Conservation (phyloP, 1,140 invertebrate genomes). For the Mylabris phalerata region DNA sequence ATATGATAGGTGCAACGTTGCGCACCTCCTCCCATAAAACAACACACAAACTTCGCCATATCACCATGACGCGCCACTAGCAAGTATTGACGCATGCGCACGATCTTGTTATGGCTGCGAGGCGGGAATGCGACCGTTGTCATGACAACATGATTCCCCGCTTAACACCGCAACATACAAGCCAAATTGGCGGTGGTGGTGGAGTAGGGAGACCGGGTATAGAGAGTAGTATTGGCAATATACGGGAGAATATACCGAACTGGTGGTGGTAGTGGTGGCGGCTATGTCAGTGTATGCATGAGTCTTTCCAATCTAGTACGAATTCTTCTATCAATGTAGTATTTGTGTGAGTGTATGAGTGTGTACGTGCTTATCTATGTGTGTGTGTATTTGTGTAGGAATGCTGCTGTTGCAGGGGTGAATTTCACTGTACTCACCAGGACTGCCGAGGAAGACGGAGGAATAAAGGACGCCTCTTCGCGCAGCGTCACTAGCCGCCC, state of each 20-base stretch:
- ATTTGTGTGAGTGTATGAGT: not conserved
- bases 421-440: slow-evolving; percentile 55
- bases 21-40: slow-evolving; percentile 22
- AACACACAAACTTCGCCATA: slow-evolving; percentile 31
- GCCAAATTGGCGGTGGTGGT: slow-evolving; percentile 1
- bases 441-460: slow-evolving; percentile 83
- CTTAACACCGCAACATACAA: slow-evolving; percentile 28
- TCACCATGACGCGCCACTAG: slow-evolving; percentile 32
- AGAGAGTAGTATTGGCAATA: too few relatives aligned
- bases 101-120: slow-evolving; percentile 42
- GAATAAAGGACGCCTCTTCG: slow-evolving; percentile 73
- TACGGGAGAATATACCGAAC: too few relatives aligned
- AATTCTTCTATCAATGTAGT: too few relatives aligned
- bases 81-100: slow-evolving; percentile 35
- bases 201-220: slow-evolving; percentile 3
- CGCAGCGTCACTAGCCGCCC: slow-evolving; percentile 64
- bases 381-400: not conserved
- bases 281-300: too few relatives aligned
- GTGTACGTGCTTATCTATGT: not conserved
- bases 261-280: not conserved
- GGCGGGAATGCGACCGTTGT: slow-evolving; percentile 46
- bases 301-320: too few relatives aligned
- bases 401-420: slow-evolving; percentile 20
- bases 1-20: not conserved
- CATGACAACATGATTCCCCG: slow-evolving; percentile 41